Percentiles rank a stretch among this genome's conserved stretches.
phyloP scores from a whole-genome alignment of 2,113 vertebrate species.

The Tricholaema leucomelas region DNA sequence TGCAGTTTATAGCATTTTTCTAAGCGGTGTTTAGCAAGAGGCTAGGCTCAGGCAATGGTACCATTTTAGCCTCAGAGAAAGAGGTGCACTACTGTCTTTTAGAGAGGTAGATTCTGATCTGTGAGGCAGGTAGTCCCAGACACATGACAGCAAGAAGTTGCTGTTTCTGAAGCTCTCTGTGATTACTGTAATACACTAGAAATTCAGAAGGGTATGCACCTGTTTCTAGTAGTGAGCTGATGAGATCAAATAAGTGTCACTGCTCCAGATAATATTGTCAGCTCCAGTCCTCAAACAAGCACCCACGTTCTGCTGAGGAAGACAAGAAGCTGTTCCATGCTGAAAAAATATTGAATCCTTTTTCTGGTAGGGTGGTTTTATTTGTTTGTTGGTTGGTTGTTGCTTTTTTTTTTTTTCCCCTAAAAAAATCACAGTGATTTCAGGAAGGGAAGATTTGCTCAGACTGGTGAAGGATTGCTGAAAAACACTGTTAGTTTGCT shows the following conservation, averaged over 20 bases:
- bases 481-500: neutral
- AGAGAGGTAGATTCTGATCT: neutral
- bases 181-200: neutral
- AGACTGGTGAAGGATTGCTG: neutral
- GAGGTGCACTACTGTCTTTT: neutral
- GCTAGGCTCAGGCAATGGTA: neutral
- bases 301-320: neutral
- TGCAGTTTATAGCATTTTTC: neutral
- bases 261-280: neutral
- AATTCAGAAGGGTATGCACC: neutral
- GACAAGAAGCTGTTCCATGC: neutral
- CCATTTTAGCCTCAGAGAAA: neutral
- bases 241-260: neutral
- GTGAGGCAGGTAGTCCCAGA: neutral
- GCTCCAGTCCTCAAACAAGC: neutral
- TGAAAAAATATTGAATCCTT: neutral
- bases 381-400: neutral
- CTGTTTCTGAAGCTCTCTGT: slow-evolving; percentile 4
- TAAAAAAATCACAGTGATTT: neutral
- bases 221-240: neutral
- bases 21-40: neutral
- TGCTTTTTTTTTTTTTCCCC: too few species aligned
- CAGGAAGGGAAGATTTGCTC: neutral
- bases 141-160: neutral
- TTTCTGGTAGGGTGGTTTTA: neutral